Base-by-base conservation (phyloP, 2,797 vertebrate species). In the Rhabdomys pumilio region DNA sequence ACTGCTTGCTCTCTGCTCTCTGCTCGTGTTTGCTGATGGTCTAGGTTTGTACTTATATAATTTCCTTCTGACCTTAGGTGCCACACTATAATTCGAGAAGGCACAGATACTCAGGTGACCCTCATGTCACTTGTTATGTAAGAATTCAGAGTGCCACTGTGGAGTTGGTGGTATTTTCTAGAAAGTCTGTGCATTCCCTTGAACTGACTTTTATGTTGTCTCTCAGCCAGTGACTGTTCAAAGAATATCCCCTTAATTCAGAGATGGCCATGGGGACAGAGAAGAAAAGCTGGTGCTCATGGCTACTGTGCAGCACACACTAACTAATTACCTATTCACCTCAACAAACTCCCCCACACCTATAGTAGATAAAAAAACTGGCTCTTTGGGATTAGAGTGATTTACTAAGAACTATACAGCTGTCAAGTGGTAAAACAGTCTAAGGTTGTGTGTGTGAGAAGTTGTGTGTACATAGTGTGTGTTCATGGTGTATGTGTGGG, bases 11-110 rank as follows among this genome's bases (percentile, higher is more conserved):
- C 57, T 41, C 47, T 77, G 44, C 61, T 44, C 57, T 41, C 53
- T 50, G 57, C 89, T 84, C 34, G 53, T 76, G 59, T 83, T 85
- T 8, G 29, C 96, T 63, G 22, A 13, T 96, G 97, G 96, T 93
- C 97, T 76, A 73, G 92, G 29, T n/a, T 97, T 65, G n/a, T 81
- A 61, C 92, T 98, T 95, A n/a, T 38, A 24, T 97, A 86, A 88
- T 80, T 93, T 96, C 59, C 90, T 87, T 73, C 93, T 92, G 81
- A 91, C 69, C 92, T 98, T 94, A 95, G 94, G 96, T 96, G 96
- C 94, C 90, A 53, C n/a, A 24, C 1, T 10, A 4, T 47, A 79
- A 76, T 96, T 44, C 14, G 13, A 92, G 73, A 97, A 79, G 93
- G 81, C 88, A 65, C 34, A 20, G 41, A 41, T 44, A 93, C 84